Evolutionary conservation across 2,797 vertebrate genomes (phyloP).

Genomic region (Catostomus latipinnis): DNA sequence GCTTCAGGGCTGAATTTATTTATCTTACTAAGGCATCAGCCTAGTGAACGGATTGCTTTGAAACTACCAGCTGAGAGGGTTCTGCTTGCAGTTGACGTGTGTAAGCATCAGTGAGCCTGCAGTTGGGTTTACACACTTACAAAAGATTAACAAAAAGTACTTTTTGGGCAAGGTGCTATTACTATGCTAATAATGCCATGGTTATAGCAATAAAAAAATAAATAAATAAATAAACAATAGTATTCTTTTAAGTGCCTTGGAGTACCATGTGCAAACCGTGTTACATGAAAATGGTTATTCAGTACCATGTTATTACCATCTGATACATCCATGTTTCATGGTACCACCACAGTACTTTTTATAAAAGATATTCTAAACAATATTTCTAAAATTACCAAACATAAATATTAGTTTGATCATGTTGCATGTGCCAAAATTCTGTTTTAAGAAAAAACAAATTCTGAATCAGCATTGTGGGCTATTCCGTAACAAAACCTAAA

Average conservation of each 20-base stretch:
- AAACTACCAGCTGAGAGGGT: slow-evolving; percentile 28
- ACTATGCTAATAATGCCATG: not conserved
- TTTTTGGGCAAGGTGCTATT: not conserved
- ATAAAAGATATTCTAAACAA: too few relatives aligned
- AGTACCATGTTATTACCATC: too few relatives aligned
- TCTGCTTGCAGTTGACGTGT: slow-evolving; percentile 15
- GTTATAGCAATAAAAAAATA: not conserved
- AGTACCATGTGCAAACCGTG: not conserved
- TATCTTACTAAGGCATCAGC: slow-evolving; percentile 39
- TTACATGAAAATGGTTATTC: too few relatives aligned
- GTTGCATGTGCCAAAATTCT: too few relatives aligned
- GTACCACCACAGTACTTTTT: too few relatives aligned
- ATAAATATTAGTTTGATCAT: too few relatives aligned
- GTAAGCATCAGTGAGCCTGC: not conserved
- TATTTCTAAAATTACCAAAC: too few relatives aligned
- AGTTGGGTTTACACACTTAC: slow-evolving; percentile 1
- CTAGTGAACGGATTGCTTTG: slow-evolving; percentile 39
- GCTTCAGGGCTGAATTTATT: slow-evolving; percentile 47
- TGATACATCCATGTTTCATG: too few relatives aligned
- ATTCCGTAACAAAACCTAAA: too few relatives aligned
- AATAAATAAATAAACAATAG: not conserved
- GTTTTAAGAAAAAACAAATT: too few relatives aligned
- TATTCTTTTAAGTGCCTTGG: not conserved
- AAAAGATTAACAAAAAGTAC: not conserved
- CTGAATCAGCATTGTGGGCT: too few relatives aligned